Evolutionary conservation across 2,113 vertebrate genomes (phyloP), one percentile per base, ranked within the genome.

Genomic region (Felis catus): DNA sequence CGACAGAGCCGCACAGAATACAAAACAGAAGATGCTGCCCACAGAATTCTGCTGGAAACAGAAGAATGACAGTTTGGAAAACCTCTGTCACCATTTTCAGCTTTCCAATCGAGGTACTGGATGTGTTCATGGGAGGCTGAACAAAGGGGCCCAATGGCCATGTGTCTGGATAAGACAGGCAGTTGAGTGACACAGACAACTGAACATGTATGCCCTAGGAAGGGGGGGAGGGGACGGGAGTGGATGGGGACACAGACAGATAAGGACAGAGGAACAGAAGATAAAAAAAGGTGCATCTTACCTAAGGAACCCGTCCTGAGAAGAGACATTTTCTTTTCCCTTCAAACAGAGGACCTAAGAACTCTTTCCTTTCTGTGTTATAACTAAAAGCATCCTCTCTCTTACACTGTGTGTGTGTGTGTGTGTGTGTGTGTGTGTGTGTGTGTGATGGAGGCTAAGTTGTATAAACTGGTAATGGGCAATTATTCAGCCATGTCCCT

Each of bases 11-110:
- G 76, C n/a, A 6, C 31, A 68, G 80, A 95, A 97, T 86, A 87
- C 71, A 95, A 96, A 95, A 66, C 0, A 91, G 48, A 76, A 86
- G 33, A 96, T 71, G 68, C 71, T 5, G 2, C 51, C 73, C 84
- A 91, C 5, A 31, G 48, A 53, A 66, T 88, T 76, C 94, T 58
- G 51, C 63, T 55, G 19, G 68, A 83, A 92, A 16, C 70, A 53
- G 7, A 89, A 94, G 74, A 76, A 81, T 4, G 48, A 84, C n/a
- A 65, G 31, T 15, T 39, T 63, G 51, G 65, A 95, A 86, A 29
- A 41, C n/a, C 33, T 93, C 36, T 33, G 36, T 85, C 70, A 25
- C 71, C 4, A 3, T 29, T 94, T 31, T 73, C 45, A 8, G 88
- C 58, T 79, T 94, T 82, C 53, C 63, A 14, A 18, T 21, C 58